Evolutionary conservation across 2,797 vertebrate species (phyloP), one percentile per base, ranked within the genome.

Genomic region (Schizothorax lantsangensis): DNA sequence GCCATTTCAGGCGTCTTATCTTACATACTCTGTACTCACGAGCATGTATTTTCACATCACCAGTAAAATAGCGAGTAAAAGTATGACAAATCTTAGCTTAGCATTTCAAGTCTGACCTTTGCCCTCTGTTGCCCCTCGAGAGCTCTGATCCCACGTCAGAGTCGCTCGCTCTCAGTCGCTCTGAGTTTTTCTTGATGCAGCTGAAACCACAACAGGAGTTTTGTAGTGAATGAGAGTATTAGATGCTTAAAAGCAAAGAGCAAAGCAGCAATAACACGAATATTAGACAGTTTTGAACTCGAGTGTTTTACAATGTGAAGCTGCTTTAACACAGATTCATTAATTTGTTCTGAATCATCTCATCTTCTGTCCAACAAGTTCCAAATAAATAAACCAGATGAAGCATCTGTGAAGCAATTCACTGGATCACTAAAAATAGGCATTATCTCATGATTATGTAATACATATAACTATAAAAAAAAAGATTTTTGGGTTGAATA

Each of bases 121-220:
- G 91, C 84, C 95, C 92, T 87, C 91, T 93, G 90, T 92, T 94
- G 87, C 89, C 91, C 83, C 91, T 92, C 91, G 90, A 74, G 89
- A 88, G 91, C 83, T 93, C 89, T 59, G 88, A 78, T 82, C 91
- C 89, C 88, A 74, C 92, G 77, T 89, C 93, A 91, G 90, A 86
- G 75, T 88, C 88, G 84, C 84, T 92, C 81, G 86, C 68, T 87
- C 91, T 91, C 54, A 90, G 40, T 86, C 91, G 91, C 81, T 92
- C 92, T 83, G 90, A 88, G 91, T 92, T 92, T 92, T 90, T 94
- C 91, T 94, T 94, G 86, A 92, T 93, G 93, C 96, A 96, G 93
- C 92, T 89, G 91, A 91, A 91, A 92, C 83, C 26, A 52, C 21
- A 86, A 43, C 3, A 57, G 26, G 14, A 36, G 23, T 45, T 21